phyloP scores from a whole-genome alignment of 2,113 vertebrate species.

The Podocnemis expansa region DNA sequence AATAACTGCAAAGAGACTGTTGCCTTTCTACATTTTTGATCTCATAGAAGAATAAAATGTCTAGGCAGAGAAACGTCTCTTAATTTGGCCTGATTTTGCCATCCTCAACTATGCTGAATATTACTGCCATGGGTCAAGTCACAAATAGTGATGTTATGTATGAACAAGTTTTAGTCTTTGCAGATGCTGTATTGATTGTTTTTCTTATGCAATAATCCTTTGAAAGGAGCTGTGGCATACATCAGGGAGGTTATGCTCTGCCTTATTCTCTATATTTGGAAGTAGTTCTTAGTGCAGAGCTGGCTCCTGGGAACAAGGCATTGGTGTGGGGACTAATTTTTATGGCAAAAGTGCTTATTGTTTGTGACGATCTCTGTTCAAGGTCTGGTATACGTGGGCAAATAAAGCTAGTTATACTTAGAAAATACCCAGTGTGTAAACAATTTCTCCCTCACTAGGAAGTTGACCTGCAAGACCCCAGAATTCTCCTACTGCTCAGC shows the following conservation, averaged over 20 bases:
- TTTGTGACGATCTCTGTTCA: neutral
- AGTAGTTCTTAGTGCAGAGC: neutral
- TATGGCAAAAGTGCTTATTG: neutral
- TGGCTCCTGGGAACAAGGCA: neutral
- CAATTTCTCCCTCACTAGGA: neutral
- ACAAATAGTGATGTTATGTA: neutral
- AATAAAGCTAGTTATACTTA: neutral
- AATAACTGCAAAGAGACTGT: fast-evolving
- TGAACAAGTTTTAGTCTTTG: neutral
- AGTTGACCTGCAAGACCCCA: neutral
- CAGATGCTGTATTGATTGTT: neutral
- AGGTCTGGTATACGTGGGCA: neutral
- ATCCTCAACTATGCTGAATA: neutral
- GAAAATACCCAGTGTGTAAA: neutral
- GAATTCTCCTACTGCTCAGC: neutral
- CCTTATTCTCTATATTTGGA: neutral
- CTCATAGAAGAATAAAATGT: neutral
- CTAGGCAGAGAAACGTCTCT: neutral
- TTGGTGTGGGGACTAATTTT: neutral
- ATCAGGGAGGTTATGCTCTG: neutral
- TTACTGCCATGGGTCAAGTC: neutral
- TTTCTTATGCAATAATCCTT: neutral
- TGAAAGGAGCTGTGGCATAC: neutral
- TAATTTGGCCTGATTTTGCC: neutral
- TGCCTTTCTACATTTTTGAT: neutral